phyloP scores from a whole-genome alignment of 2,113 vertebrate species.

The Corydoras sp. region DNA sequence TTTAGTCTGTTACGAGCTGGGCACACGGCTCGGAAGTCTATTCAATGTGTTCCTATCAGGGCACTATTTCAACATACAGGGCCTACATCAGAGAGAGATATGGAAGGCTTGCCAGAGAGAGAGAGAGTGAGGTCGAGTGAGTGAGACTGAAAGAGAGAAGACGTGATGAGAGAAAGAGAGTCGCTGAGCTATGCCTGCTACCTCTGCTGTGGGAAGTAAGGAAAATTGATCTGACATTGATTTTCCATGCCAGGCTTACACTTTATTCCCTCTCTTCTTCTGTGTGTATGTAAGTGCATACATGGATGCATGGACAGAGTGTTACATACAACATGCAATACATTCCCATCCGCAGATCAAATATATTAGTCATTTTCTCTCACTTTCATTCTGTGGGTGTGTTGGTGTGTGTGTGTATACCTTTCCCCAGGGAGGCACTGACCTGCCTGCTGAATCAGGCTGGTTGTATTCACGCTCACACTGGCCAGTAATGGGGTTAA shows the following conservation, averaged over 20 bases:
- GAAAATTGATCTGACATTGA: constrained; percentile 49
- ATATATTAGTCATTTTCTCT: constrained; percentile 17
- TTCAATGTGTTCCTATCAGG: constrained; percentile 52
- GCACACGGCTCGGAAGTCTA: constrained; percentile 41
- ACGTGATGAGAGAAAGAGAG: not conserved
- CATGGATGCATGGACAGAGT: not conserved
- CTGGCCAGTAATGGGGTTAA: constrained; percentile 51
- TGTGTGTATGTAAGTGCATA: constrained; percentile 19
- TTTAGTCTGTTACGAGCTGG: constrained; percentile 21
- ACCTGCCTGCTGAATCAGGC: constrained; percentile 39
- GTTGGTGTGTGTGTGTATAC: constrained; percentile 19
- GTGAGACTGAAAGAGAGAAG: constrained; percentile 14
- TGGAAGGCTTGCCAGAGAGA: constrained; percentile 1
- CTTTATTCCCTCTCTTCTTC: constrained; percentile 32
- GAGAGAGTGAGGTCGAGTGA: constrained; percentile 6
- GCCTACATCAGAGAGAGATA: constrained; percentile 31
- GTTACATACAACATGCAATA: not conserved
- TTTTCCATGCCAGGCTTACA: constrained; percentile 44
- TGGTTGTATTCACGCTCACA: constrained; percentile 45
- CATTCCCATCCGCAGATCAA: constrained; percentile 2
- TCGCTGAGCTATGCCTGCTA: constrained; percentile 9
- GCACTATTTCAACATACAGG: constrained; percentile 46
- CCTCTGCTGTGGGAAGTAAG: constrained; percentile 41
- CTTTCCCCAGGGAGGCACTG: constrained; percentile 32
- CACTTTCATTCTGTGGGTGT: no score